Base-by-base conservation (phyloP, 2,888 invertebrate species). In the Dendrolimus pini region DNA sequence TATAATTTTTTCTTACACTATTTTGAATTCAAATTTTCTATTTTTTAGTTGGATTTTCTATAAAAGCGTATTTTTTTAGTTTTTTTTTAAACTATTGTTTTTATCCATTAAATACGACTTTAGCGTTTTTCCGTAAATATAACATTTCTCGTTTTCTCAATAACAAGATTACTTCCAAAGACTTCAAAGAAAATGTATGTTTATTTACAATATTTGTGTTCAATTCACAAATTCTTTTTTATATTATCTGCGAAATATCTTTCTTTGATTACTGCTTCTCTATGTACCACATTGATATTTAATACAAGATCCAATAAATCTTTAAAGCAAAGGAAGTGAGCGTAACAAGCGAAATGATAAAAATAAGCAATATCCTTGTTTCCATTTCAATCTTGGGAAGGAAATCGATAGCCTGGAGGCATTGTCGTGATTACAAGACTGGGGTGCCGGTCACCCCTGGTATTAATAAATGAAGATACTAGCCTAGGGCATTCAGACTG, bases 391-490 rank as follows among this genome's bases (percentile, higher is more conserved):
- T 86, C 80, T 79, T 77, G 66, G 66, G 72, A 63, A 75, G 82
- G 81, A 80, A 82, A 87, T 88, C 84, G 81, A 84, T 83, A 65
- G 82, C 88, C 83, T 58, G 65, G 60, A 78, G 88, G 78, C 72
- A 72, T 75, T 73, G 75, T 73, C 72, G 70, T 74, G 78, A 81
- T 81, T 77, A 80, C 76, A 69, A 65, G 58, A 65, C 56, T 61
- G 70, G 80, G 74, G 74, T 60, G 69, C 62, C 62, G 67, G 61
- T 69, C 68, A 69, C 75, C 78, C 79, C 71, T 65, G 53, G 69
- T 70, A 79, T 82, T 81, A 82, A 82, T 82, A 82, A 82, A 77
- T 78, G 75, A 75, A 74, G 67, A 56, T 41, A 47, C 47, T 47
- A 12, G 47, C 47, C 47, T 47, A 47, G 47, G 47, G 47, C 47